Percentiles rank a stretch among this genome's conserved stretches.
Evolutionary conservation across 2,888 invertebrate species (phyloP).

Genomic region (Cephus nigrinus): DNA sequence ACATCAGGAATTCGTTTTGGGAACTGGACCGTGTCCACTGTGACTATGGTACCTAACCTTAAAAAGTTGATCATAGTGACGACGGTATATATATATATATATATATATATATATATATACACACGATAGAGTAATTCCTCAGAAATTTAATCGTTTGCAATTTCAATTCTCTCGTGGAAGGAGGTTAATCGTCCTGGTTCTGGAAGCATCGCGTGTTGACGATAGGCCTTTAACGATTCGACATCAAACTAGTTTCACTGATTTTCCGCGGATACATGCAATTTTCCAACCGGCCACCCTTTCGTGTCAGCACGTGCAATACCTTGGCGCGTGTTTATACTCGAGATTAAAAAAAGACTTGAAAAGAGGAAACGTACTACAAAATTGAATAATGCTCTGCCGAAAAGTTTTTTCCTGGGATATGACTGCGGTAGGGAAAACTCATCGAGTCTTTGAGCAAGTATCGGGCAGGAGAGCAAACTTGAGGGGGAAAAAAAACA

Average conservation of each 20-base stretch:
- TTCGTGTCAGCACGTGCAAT: constrained; percentile 26
- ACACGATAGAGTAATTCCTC: not conserved
- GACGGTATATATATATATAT: not conserved
- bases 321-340: not conserved
- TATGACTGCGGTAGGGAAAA: not conserved
- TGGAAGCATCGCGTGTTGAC: not conserved
- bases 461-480: not conserved
- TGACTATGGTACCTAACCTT: not conserved
- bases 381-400: not conserved
- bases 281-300: constrained; percentile 34
- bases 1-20: not conserved
- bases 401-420: not conserved
- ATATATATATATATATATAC: too few relatives aligned
- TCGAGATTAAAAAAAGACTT: not conserved
- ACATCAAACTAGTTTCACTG: constrained; percentile 29
- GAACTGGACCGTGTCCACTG: constrained; percentile 2
- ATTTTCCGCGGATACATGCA: constrained; percentile 37
- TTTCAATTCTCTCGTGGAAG: not conserved
- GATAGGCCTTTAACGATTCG: not conserved
- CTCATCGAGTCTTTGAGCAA: not conserved
- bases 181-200: not conserved
- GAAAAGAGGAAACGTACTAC: not conserved
- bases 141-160: not conserved
- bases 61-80: not conserved
- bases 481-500: not conserved